These are phyloP conservation scores for Drosophila borealis DNA, from an alignment of 2,888 invertebrate genomes.

Conservation along the genomic window DNA sequence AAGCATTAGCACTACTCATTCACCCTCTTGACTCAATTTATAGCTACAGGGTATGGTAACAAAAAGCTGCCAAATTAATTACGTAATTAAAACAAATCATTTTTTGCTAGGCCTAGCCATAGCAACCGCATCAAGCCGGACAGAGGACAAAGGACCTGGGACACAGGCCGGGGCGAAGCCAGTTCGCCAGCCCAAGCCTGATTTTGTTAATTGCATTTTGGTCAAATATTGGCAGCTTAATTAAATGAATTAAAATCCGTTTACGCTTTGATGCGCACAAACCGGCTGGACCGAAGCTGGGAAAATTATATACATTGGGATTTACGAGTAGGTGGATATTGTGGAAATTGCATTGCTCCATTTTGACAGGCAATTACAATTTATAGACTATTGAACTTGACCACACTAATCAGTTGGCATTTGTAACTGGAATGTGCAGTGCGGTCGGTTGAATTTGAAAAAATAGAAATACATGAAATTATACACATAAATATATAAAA, in stretches of 20 bases:
- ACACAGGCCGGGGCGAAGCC: conserved; percentile 5
- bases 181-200: conserved; percentile 20
- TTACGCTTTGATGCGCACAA: conserved; percentile 58
- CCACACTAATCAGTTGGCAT: conserved; percentile 59
- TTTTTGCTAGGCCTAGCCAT: conserved; percentile 25
- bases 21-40: not conserved
- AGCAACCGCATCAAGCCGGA: conserved; percentile 26
- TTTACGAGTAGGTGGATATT: conserved; percentile 8
- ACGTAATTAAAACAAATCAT: conserved; percentile 71
- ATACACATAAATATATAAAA: not conserved
- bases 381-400: conserved; percentile 49
- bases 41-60: not conserved
- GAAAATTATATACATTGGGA: not conserved
- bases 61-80: conserved; percentile 66
- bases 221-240: conserved; percentile 84
- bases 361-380: conserved; percentile 79
- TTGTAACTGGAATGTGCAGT: conserved; percentile 37
- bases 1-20: not conserved
- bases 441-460: conserved; percentile 7
- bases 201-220: conserved; percentile 82
- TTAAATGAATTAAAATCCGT: conserved; percentile 81
- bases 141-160: conserved; percentile 9
- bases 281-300: not conserved
- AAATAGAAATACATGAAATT: conserved; percentile 1
- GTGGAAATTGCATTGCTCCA: conserved; percentile 23